Percentiles rank a stretch among this genome's conserved stretches.
Evolutionary conservation across 2,797 vertebrate species (phyloP).

Genomic region (Cryptoprocta ferox): DNA sequence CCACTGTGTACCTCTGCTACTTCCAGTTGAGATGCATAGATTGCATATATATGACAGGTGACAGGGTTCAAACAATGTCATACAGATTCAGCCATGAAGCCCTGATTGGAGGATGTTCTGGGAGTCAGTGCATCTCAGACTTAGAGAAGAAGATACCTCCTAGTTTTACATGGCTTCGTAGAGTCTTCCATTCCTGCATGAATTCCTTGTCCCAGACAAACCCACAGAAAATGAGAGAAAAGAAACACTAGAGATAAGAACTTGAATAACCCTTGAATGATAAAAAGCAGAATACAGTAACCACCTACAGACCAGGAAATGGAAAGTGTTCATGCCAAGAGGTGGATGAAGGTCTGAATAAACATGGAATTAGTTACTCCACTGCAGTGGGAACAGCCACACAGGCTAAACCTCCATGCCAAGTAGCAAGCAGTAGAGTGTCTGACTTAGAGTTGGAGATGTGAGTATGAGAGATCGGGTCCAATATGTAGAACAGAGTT

Average conservation of each 20-base stretch:
- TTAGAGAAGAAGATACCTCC: neutral
- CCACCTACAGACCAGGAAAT: too few species aligned
- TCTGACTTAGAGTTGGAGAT: neutral
- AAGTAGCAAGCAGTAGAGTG: neutral
- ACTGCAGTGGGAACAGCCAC: fast-evolving
- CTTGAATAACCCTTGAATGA: neutral
- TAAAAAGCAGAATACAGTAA: neutral
- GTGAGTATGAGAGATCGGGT: neutral
- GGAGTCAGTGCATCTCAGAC: neutral
- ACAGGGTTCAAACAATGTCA: neutral
- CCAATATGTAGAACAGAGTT: neutral
- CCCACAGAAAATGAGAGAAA: neutral
- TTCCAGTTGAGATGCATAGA: neutral
- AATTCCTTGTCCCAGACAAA: neutral
- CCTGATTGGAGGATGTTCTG: neutral
- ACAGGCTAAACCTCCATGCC: neutral
- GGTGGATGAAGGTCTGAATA: neutral
- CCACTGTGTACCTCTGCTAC: fast-evolving
- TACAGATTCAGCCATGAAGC: too few species aligned
- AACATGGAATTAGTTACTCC: too few species aligned
- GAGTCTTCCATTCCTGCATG: neutral
- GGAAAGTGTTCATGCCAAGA: neutral
- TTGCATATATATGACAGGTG: neutral
- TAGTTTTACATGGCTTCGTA: neutral
- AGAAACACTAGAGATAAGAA: neutral